Evolutionary conservation across 2,888 invertebrate species (phyloP).

Genomic region (Aromia moschata): DNA sequence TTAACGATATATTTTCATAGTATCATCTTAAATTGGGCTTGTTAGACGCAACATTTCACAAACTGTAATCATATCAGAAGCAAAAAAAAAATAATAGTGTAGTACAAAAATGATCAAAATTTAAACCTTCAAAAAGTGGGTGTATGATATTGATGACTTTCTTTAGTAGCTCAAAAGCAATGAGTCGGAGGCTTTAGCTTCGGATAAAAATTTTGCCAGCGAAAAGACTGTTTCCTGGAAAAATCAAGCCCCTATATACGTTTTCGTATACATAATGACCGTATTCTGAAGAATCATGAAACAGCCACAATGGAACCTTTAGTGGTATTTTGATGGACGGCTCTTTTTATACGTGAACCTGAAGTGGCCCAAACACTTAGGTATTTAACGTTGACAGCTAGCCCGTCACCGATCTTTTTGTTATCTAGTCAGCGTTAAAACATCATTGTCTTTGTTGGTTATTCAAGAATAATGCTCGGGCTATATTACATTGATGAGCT

Average conservation of each 20-base stretch:
- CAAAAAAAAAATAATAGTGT: too few relatives aligned
- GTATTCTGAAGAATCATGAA: slow-evolving; percentile 24
- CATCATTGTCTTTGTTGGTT: slow-evolving; percentile 53
- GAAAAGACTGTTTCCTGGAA: slow-evolving; percentile 8
- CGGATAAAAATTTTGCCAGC: slow-evolving; percentile 11
- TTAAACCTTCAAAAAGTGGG: too few relatives aligned
- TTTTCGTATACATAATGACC: slow-evolving; percentile 17
- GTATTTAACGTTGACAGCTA: slow-evolving; percentile 52
- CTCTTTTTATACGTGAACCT: slow-evolving; percentile 43
- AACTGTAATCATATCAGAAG: too few relatives aligned
- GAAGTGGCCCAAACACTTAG: slow-evolving; percentile 55
- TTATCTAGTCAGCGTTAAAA: slow-evolving; percentile 52
- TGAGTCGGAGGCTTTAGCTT: too few relatives aligned
- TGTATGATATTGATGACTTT: too few relatives aligned
- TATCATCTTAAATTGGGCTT: too few relatives aligned
- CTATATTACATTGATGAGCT: slow-evolving; percentile 44
- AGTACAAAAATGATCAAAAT: too few relatives aligned
- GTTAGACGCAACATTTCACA: too few relatives aligned
- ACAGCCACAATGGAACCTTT: slow-evolving; percentile 37
- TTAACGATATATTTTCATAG: too few relatives aligned
- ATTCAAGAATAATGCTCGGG: slow-evolving; percentile 40
- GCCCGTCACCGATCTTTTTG: slow-evolving; percentile 40
- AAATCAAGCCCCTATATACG: slow-evolving; percentile 13
- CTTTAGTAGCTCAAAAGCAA: too few relatives aligned
- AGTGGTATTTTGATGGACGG: slow-evolving; percentile 42